Conservation (phyloP, 2,797 vertebrate genomes). For the Crenuchus spilurus region DNA sequence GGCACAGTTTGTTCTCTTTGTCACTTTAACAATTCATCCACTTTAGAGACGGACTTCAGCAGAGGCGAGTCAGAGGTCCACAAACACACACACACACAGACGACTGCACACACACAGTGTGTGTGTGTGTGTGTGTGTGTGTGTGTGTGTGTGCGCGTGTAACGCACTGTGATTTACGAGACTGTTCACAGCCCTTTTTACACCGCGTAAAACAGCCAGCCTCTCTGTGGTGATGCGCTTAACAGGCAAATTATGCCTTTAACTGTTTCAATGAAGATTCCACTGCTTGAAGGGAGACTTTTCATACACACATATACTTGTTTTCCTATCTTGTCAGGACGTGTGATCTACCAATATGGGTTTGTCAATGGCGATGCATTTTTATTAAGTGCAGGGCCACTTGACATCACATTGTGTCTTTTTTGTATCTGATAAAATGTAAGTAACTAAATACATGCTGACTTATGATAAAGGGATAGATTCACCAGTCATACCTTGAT, state of each 20-base stretch:
- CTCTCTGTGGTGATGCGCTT: slow-evolving; percentile 44
- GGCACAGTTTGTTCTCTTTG: slow-evolving; percentile 37
- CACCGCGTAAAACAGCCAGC: slow-evolving; percentile 41
- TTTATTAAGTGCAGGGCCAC: too few relatives aligned
- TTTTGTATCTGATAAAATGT: too few relatives aligned
- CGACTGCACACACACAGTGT: slow-evolving; percentile 32
- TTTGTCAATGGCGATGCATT: too few relatives aligned
- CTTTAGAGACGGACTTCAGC: slow-evolving; percentile 33
- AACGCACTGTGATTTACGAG: slow-evolving; percentile 50
- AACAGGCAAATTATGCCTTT: slow-evolving; percentile 51
- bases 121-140: background rate
- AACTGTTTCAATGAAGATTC: slow-evolving; percentile 40
- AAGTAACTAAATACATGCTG: too few relatives aligned
- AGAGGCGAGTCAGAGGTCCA: slow-evolving; percentile 24
- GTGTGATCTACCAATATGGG: too few relatives aligned
- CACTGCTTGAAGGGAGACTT: slow-evolving; percentile 56
- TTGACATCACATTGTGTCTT: too few relatives aligned
- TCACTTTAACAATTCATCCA: slow-evolving; percentile 50
- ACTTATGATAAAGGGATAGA: too few relatives aligned
- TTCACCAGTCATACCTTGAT: too few relatives aligned
- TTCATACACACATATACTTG: slow-evolving; percentile 13
- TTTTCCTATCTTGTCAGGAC: background rate
- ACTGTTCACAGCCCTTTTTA: slow-evolving; percentile 54
- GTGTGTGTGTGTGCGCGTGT: background rate
- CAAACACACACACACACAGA: slow-evolving; percentile 35